Conservation (phyloP, 2,888 invertebrate species). For the Chloroclystis v-ata region DNA sequence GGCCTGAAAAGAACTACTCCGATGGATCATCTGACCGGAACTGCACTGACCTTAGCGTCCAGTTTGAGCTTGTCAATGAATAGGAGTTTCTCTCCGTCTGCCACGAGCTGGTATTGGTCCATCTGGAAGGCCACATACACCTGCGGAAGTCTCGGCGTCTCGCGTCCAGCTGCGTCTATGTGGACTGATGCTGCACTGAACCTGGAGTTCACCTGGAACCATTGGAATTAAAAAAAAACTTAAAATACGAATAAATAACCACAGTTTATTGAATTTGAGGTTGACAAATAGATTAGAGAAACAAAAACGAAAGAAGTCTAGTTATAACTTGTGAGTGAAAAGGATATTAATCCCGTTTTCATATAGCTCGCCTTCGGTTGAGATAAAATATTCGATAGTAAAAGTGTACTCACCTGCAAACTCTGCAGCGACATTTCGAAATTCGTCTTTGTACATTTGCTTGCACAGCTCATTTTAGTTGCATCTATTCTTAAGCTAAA, state of each 20-base stretch:
- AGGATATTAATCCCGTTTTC: too few species aligned
- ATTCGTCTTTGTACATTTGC: conserved; percentile 83
- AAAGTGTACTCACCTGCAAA: conserved; percentile 73
- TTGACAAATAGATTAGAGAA: too few species aligned
- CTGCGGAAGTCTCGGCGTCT: conserved; percentile 64
- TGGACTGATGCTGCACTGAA: conserved; percentile 72
- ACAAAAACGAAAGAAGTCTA: too few species aligned
- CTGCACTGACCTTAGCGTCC: conserved; percentile 81
- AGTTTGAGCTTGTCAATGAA: conserved; percentile 73
- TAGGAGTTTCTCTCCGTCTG: conserved; percentile 73
- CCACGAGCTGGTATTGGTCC: conserved; percentile 80
- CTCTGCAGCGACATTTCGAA: conserved; percentile 83
- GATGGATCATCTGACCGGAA: too few species aligned
- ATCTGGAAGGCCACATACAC: conserved; percentile 81
- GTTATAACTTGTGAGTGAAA: too few species aligned
- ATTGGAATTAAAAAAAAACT: too few species aligned
- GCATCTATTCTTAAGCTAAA: conserved; percentile 85
- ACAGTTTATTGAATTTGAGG: too few species aligned
- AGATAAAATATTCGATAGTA: not conserved
- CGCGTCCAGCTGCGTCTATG: conserved; percentile 36
- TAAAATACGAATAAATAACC: too few species aligned
- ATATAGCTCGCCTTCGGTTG: not conserved
- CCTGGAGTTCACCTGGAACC: conserved; percentile 78
- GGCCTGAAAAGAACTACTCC: too few species aligned
- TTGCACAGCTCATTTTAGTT: conserved; percentile 82